These are phyloP conservation scores for Plestiodon gilberti DNA, from an alignment of 2,113 vertebrate genomes.

Conservation along the genomic window DNA sequence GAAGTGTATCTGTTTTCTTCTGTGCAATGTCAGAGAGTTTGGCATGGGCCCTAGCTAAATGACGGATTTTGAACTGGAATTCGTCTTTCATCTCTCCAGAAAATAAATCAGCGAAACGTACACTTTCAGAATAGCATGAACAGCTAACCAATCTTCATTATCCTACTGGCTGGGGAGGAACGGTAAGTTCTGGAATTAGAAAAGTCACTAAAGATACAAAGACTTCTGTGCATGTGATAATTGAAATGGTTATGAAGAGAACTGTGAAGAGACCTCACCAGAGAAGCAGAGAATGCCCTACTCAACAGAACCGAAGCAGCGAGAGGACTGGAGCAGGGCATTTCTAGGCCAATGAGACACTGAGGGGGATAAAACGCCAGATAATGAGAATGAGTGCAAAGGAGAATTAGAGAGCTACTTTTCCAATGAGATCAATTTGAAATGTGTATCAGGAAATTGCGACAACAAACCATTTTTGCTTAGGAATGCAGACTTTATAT, in stretches of 20 bases:
- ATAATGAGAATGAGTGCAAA: constrained; percentile 52
- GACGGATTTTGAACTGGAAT: constrained; percentile 42
- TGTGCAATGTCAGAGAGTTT: constrained; percentile 45
- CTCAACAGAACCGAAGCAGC: constrained; percentile 60
- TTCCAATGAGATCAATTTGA: constrained; percentile 65
- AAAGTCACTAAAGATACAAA: constrained; percentile 51
- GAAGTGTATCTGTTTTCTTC: not conserved
- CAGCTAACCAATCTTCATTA: constrained; percentile 55
- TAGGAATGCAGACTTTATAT: constrained; percentile 67
- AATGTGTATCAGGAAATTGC: constrained; percentile 65
- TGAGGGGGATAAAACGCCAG: constrained; percentile 49
- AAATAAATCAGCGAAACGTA: constrained; percentile 64
- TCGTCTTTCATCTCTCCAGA: constrained; percentile 55
- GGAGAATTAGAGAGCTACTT: constrained; percentile 66
- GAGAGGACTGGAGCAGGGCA: constrained; percentile 35
- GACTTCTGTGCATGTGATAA: constrained; percentile 49
- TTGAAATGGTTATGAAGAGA: constrained; percentile 63
- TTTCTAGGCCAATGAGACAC: constrained; percentile 57
- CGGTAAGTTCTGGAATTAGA: constrained; percentile 55
- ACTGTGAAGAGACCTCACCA: constrained; percentile 60
- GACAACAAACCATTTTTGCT: constrained; percentile 58
- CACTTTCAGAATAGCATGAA: constrained; percentile 59
- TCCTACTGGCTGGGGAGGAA: constrained; percentile 47
- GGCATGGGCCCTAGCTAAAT: constrained; percentile 33
- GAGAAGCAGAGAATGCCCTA: constrained; percentile 40